Percentiles rank a stretch among this genome's conserved stretches.
These are phyloP conservation scores for Heliconius ethilla DNA, from an alignment of 2,888 invertebrate species.

Conservation along the genomic window DNA sequence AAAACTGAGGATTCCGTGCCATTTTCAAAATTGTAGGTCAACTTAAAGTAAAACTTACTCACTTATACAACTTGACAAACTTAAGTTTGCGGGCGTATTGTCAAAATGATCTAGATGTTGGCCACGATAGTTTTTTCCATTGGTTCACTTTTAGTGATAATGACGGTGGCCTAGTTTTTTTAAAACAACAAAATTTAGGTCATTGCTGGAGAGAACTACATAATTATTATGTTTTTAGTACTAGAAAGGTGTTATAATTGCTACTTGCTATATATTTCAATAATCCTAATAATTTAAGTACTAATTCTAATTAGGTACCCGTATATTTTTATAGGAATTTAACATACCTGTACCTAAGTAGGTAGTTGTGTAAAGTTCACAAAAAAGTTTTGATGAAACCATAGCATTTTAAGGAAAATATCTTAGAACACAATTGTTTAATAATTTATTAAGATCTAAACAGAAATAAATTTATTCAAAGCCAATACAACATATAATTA, in stretches of 20 bases:
- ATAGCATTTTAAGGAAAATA: background rate
- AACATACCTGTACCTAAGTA: background rate
- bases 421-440: too few species aligned
- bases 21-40: too few species aligned
- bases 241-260: background rate
- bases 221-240: background rate
- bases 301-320: background rate
- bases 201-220: background rate
- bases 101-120: background rate
- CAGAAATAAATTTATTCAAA: background rate
- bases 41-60: too few species aligned
- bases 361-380: background rate
- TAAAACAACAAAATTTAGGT: slow-evolving; percentile 8
- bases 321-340: background rate
- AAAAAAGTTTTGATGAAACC: background rate
- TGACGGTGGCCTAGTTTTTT: slow-evolving; percentile 1
- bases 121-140: background rate
- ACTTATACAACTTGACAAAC: too few species aligned
- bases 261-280: background rate
- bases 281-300: background rate
- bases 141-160: slow-evolving; percentile 8
- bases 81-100: too few species aligned
- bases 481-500: background rate
- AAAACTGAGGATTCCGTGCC: too few species aligned
- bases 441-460: background rate